Evolutionary conservation across 2,888 invertebrate genomes (phyloP), one percentile per base, ranked within the genome.

Genomic region (Ecliptopera silaceata): DNA sequence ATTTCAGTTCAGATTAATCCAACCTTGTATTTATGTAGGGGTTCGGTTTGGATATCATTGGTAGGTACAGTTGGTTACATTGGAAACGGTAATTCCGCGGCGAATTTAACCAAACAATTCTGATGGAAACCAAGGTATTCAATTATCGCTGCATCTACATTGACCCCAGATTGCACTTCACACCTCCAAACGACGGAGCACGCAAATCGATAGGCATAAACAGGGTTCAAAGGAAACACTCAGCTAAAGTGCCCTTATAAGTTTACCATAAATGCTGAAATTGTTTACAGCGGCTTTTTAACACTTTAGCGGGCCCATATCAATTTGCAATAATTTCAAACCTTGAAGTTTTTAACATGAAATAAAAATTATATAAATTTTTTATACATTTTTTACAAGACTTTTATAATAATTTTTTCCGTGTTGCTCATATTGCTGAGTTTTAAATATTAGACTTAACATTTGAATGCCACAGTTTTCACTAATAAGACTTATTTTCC

Each of bases 91-190:
- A 53, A 59, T 70, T 53, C 46, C 43, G 44, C 39, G 58, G 50
- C 55, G 60, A 63, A 63, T 61, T 50, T 68, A 51, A 66, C 65
- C 68, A 70, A 70, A 73, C 74, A 70, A 62, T 63, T 41, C 60
- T 65, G 66, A 66, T 72, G 50, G 56, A 54, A 53, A 41, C 57
- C 60, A n/a, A n/a, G n/a, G n/a, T 49, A 68, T 70, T 70, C 75
- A 78, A 78, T 77, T 77, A 78, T 66, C 69, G 63, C 63, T 63
- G 67, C 65, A 70, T 68, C 71, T 72, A 65, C 71, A 70, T 61
- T 59, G 57, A 54, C 39, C 55, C 22, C 41, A 56, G 56, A 61
- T 52, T 56, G 56, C 56, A 48, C 47, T 56, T 60, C 58, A 53
- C 63, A 61, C 46, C 50, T 56, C 42, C 22, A 50, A 31, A n/a